Evolutionary conservation across 2,888 invertebrate genomes (phyloP).

Genomic region (Girardia tigrina): DNA sequence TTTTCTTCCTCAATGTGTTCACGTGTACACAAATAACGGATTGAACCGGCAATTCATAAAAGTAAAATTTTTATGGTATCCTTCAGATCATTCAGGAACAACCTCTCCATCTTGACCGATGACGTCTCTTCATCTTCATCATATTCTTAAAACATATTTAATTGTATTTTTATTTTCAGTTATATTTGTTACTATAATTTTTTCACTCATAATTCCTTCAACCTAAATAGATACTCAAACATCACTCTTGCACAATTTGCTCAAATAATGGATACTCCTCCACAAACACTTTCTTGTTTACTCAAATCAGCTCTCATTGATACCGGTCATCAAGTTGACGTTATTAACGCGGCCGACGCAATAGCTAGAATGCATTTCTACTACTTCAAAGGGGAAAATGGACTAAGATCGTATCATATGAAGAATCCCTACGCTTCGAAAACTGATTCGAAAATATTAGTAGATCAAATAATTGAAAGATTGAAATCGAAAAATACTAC

Average conservation of each 20-base stretch:
- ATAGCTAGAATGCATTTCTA: not conserved
- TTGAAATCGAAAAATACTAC: conserved; percentile 15
- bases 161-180: too few relatives aligned
- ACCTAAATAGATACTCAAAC: conserved; percentile 16
- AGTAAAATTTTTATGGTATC: too few relatives aligned
- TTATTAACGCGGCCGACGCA: not conserved
- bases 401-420: not conserved
- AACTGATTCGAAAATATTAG: not conserved
- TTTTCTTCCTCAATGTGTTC: too few relatives aligned
- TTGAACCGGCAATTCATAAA: too few relatives aligned
- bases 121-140: too few relatives aligned
- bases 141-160: too few relatives aligned
- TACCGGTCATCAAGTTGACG: not conserved
- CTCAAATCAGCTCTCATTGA: not conserved
- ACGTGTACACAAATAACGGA: too few relatives aligned
- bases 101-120: too few relatives aligned
- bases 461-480: not conserved
- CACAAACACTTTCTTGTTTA: not conserved
- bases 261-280: not conserved
- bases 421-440: not conserved
- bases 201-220: too few relatives aligned
- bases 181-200: too few relatives aligned
- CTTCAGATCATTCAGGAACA: too few relatives aligned
- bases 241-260: not conserved
- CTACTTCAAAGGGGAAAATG: not conserved